These are phyloP conservation scores for Metridium senile DNA, from an alignment of 92 coral and sea anemone species.

Conservation along the genomic window DNA sequence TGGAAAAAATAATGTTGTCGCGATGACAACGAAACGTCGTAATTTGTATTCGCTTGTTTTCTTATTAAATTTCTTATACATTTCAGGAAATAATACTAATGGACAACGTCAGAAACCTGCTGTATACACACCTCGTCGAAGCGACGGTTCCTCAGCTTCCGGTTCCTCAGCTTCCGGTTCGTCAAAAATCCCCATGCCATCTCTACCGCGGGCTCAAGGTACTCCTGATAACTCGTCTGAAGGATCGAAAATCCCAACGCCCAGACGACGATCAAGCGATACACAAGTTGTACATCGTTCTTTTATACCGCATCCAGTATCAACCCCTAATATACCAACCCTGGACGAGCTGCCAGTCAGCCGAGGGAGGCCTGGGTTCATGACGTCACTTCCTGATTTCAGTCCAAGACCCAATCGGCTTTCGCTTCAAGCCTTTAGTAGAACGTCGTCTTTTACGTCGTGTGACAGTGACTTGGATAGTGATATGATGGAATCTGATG, in stretches of 20 bases:
- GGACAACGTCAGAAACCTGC: background rate
- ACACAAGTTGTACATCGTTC: background rate
- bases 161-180: constrained; percentile 9
- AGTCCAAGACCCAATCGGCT: constrained; percentile 8
- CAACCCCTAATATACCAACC: constrained; percentile 43
- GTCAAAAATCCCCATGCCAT: constrained; percentile 21
- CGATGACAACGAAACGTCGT: too few relatives aligned
- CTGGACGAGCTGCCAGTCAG: constrained; percentile 18
- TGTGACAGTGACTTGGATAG: constrained; percentile 27
- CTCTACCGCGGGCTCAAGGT: constrained; percentile 34
- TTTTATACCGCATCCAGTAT: constrained; percentile 46
- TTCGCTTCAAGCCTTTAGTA: constrained; percentile 14
- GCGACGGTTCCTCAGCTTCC: background rate
- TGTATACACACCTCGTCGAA: constrained; percentile 18
- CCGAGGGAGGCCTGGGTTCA: constrained; percentile 29
- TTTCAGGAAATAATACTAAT: background rate
- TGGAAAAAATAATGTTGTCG: too few relatives aligned
- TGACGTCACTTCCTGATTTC: constrained; percentile 63
- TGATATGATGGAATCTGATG: constrained; percentile 38
- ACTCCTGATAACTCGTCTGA: constrained; percentile 43
- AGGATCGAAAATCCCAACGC: constrained; percentile 45
- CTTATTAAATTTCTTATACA: too few relatives aligned
- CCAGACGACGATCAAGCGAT: constrained; percentile 17
- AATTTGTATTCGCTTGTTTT: too few relatives aligned
- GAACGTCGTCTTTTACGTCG: constrained; percentile 21